Evolutionary conservation across 2,888 invertebrate genomes (phyloP), one percentile per base, ranked within the genome.

Genomic region (Pollenia amentaria): DNA sequence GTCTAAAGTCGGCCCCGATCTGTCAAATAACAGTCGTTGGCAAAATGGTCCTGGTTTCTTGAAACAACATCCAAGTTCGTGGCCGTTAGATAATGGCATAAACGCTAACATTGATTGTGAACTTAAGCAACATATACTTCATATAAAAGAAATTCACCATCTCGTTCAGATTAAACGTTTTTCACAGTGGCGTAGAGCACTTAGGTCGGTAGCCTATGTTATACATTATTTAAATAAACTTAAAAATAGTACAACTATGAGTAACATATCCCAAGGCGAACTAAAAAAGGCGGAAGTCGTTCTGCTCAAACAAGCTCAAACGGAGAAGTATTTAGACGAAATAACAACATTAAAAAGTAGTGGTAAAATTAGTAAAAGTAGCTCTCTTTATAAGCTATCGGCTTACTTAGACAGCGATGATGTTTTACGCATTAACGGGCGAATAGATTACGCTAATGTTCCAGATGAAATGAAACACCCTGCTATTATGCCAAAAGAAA

Each of bases 21-120:
- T 80, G n/a, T 53, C 70, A 62, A 72, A 80, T 38, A 4, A 7
- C 18, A 80, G 72, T 53, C 72, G 72, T 0, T 80, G 72, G 72
- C 11, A 21, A 42, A 79, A 72, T 12, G 78, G 40, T 3, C 70
- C 64, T 3, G 6, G 0, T 7, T 80, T 64, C 1, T 53, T 80
- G 44, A 72, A 21, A 21, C 18, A 67, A 44, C 44, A n/a, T 38
- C 46, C 2, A 55, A 53, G 44, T 18, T 42, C 12, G n/a, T 72
- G 80, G 72, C 64, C 62, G 11, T 0, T 12, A 21, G 14, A 64
- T 11, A 11, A 42, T 44, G 21, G 12, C 11, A 64, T 65, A 67
- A 16, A n/a, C 4, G 42, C 8, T 42, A 51, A 60, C 16, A 29
- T 40, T n/a, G 76, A 60, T 4, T 75, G 67, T 76, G 67, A 67